Evolutionary conservation across 2,113 vertebrate genomes (phyloP), one percentile per base, ranked within the genome.

Genomic region (Cyanistes caeruleus): DNA sequence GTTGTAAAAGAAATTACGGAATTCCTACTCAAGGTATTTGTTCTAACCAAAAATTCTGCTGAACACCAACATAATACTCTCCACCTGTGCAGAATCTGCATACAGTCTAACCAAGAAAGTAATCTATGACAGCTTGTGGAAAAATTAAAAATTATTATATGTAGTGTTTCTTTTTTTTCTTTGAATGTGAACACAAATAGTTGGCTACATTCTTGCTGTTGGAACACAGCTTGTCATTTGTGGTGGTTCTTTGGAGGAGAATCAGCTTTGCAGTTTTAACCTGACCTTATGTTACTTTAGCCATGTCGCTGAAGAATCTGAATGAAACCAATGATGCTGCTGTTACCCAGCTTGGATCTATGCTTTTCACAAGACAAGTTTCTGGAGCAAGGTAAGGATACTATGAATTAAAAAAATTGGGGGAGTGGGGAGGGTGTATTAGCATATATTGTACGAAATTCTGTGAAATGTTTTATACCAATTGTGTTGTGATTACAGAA

Each of bases 341-440:
- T 19, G 98, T 99, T 96, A 99, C 99, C 39, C 98, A 99, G 73
- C 98, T 99, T 64, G 99, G 99, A 95, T 99, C 99, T 56, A 99
- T 99, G 99, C 97, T 99, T 95, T 99, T 99, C 97, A 99, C 99
- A 75, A 98, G 99, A 95, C 99, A 99, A 82, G 99, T 99, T 97
- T 99, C 99, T 39, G 99, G 99, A 95, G 99, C 99, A 87, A 99
- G 99, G 99, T 99, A 94, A 91, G 98, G 68, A 31, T 78, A 37
- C n/a, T 74, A 6, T 87, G 14, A 78, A 56, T 55, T 63, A 0
- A 15, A 58, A 89, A 63, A 39, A 33, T 1, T 15, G 13, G 3
- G 7, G 7, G 15, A 24, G 11, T 25, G 5, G 11, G 9, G 4
- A 5, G 8, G 5, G 30, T 78, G 10, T 63, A 15, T 67, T 88